Conservation (phyloP, 1,140 invertebrate genomes). For the Drosophila pectinifera region DNA sequence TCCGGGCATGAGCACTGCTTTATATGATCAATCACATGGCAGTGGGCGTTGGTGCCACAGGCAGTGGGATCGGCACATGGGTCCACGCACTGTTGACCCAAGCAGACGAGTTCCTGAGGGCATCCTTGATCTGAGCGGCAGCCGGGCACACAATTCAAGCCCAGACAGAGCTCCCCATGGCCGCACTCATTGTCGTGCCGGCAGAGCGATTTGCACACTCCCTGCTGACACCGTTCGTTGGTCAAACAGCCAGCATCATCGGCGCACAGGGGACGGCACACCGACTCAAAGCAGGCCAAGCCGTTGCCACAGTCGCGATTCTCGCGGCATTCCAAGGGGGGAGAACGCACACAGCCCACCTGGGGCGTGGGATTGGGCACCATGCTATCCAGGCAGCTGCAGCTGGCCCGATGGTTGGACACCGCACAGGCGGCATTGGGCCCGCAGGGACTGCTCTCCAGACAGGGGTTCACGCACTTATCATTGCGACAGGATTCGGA, state of each 20-base stretch:
- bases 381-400: conserved; percentile 91
- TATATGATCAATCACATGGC: conserved; percentile 89
- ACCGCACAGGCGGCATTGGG: conserved; percentile 93
- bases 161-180: conserved; percentile 93
- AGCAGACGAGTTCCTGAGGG: conserved; percentile 88
- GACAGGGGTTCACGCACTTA: conserved; percentile 92
- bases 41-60: conserved; percentile 94
- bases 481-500: conserved; percentile 92
- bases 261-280: conserved; percentile 91
- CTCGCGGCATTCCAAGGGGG: conserved; percentile 89
- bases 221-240: conserved; percentile 91
- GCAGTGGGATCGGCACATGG: conserved; percentile 90
- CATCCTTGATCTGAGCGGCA: conserved; percentile 93
- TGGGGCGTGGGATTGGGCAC: conserved; percentile 94
- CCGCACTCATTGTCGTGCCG: conserved; percentile 92
- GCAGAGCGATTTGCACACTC: conserved; percentile 90
- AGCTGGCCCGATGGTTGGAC: conserved; percentile 92
- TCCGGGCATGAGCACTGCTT: conserved; percentile 91
- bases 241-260: conserved; percentile 90
- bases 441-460: conserved; percentile 90
- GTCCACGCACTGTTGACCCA: conserved; percentile 91
- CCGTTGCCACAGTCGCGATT: conserved; percentile 90
- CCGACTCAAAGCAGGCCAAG: conserved; percentile 89
- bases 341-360: conserved; percentile 92
- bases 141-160: conserved; percentile 90